Base-by-base conservation (phyloP, 2,888 invertebrate species). In the Polydrusus tereticollis region DNA sequence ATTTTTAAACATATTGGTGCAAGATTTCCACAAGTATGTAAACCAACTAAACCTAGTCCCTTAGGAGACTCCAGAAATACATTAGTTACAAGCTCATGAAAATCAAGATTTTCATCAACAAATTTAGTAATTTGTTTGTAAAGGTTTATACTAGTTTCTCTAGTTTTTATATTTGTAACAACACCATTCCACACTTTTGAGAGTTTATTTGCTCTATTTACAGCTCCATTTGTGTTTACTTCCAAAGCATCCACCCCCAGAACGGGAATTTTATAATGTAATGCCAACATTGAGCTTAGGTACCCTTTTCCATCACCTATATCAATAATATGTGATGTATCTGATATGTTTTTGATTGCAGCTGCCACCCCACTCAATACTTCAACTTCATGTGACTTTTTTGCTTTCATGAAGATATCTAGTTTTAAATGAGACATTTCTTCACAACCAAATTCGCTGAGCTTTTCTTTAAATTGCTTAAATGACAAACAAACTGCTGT, bases 281-380 rank as follows among this genome's bases (percentile, higher is more conserved):
- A 86, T 0, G 93, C 89, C 57, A 97, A 83, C 10, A 92, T 89
- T 0, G 92, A 91, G 45, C 94, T 93, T 38, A 97, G 86, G 83
- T 96, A 94, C 0, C 96, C 97, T 82, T 94, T 93, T 0, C 97
- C 97, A 80, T 96, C 96, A 0, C 97, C 97, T 45, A 95, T 91
- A 82, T 97, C 97, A 14, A 97, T 87, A 43, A 94, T 86, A 83
- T 89, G 88, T 4, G 83, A 78, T 1, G 85, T 82, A 80, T 83
- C 68, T 16, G 82, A 79, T 36, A 82, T 75, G 14, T 81, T 77
- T 18, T 84, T 82, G 7, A 93, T 81, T 1, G 88, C 86, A 1
- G 90, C 87, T 0, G 91, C 87, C 0, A 93, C 83, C 0, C 86
- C 85, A 0, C 92, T 91, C 85, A 92, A 88, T 12, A 88, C 86